Evolutionary conservation across 2,888 invertebrate genomes (phyloP).

Genomic region (Elaeidobius kamerunicus): DNA sequence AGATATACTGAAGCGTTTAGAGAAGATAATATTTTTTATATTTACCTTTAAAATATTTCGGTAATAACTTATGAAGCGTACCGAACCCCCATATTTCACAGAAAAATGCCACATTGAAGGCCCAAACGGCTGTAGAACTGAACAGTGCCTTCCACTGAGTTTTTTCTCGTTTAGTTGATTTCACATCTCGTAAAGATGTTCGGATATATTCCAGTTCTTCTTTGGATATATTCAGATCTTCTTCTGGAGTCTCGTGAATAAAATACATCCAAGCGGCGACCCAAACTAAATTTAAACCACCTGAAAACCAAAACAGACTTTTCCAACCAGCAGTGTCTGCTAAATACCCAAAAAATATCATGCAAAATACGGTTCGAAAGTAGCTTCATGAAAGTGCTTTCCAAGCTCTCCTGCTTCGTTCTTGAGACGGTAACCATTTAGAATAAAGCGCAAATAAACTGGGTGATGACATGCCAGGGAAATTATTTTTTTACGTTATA

Average conservation of each 20-base stretch:
- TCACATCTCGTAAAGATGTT: constrained; percentile 49
- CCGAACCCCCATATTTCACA: constrained; percentile 91
- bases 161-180: constrained; percentile 51
- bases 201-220: constrained; percentile 73
- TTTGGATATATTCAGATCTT: constrained; percentile 68
- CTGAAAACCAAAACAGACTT: constrained; percentile 62
- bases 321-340: constrained; percentile 75
- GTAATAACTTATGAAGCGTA: constrained; percentile 53
- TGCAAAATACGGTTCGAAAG: constrained; percentile 77
- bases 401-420: too few relatives aligned
- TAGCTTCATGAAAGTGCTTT: constrained; percentile 82
- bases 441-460: too few relatives aligned
- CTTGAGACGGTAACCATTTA: too few relatives aligned
- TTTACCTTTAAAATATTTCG: constrained; percentile 32
- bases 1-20: too few relatives aligned
- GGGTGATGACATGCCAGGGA: too few relatives aligned
- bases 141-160: constrained; percentile 78
- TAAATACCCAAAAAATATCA: constrained; percentile 73
- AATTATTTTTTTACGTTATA: too few relatives aligned
- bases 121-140: constrained; percentile 76
- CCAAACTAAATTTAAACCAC: constrained; percentile 68
- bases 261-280: constrained; percentile 66
- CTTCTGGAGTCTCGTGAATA: constrained; percentile 70
- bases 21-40: too few relatives aligned
- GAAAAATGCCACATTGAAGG: constrained; percentile 78